These are phyloP conservation scores for Conus ventricosus DNA, from an alignment of 1,140 invertebrate genomes.

Conservation along the genomic window DNA sequence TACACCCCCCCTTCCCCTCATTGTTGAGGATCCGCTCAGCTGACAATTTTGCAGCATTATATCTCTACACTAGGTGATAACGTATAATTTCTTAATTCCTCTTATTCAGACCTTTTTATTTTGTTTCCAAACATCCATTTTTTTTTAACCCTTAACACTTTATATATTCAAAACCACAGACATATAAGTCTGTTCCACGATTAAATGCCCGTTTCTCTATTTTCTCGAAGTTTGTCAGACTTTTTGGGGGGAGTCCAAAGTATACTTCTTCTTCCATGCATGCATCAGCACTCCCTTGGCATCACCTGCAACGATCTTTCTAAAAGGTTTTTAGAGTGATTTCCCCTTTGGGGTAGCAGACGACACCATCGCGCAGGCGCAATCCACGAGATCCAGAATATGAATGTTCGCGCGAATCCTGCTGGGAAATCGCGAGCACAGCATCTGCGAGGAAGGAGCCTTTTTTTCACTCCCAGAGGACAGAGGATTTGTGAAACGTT, in stretches of 20 bases:
- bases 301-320: conserved; percentile 39
- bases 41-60: too few species aligned
- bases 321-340: conserved; percentile 39
- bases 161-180: too few species aligned
- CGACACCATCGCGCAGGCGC: conserved; percentile 32
- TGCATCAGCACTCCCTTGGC: conserved; percentile 25
- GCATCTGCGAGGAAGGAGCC: conserved; percentile 34
- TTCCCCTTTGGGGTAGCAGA: conserved; percentile 36
- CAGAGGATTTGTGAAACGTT: conserved; percentile 50
- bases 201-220: neutral
- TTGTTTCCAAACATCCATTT: too few species aligned
- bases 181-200: neutral
- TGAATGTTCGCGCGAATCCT: conserved; percentile 40
- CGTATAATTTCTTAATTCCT: too few species aligned
- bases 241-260: neutral
- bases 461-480: conserved; percentile 53
- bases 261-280: conserved; percentile 8
- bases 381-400: conserved; percentile 34
- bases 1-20: too few species aligned
- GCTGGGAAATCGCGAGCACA: conserved; percentile 41
- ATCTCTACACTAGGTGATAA: too few species aligned
- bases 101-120: too few species aligned
- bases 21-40: too few species aligned
- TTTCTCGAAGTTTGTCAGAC: neutral
- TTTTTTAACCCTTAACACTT: too few species aligned